Conservation (phyloP, 1,140 invertebrate genomes). For the Euura lappo region DNA sequence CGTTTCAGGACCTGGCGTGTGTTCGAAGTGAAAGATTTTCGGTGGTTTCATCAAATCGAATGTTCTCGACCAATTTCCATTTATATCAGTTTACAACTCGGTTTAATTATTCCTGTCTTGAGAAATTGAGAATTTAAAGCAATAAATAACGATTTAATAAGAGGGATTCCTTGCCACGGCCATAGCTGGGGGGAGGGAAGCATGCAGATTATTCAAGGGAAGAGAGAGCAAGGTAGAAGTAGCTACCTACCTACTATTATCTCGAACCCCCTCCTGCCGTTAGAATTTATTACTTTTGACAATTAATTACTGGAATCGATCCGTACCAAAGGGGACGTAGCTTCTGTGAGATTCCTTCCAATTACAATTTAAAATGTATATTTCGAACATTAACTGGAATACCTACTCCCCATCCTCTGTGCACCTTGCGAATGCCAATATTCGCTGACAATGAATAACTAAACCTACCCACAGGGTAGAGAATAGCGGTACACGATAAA, state of each 20-base stretch:
- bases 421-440: too few species aligned
- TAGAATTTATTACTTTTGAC: constrained; percentile 5
- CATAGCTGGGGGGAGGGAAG: background rate
- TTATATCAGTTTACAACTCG: constrained; percentile 1
- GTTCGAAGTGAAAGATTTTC: background rate
- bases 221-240: constrained; percentile 1
- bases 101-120: background rate
- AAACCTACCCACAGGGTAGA: too few species aligned
- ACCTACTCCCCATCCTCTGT: background rate
- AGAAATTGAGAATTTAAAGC: background rate
- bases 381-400: background rate
- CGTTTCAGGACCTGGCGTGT: background rate
- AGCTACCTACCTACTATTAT: constrained; percentile 1
- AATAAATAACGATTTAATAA: constrained; percentile 8
- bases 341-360: background rate
- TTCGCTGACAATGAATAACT: too few species aligned
- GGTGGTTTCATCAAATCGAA: background rate
- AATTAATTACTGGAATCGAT: background rate
- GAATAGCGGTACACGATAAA: too few species aligned
- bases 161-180: background rate
- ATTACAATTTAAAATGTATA: constrained; percentile 6
- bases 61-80: background rate
- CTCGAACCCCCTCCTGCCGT: background rate
- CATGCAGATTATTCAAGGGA: constrained; percentile 5
- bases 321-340: background rate